Conservation (phyloP, 2,113 vertebrate species). For the Xenotilapia leptura region DNA sequence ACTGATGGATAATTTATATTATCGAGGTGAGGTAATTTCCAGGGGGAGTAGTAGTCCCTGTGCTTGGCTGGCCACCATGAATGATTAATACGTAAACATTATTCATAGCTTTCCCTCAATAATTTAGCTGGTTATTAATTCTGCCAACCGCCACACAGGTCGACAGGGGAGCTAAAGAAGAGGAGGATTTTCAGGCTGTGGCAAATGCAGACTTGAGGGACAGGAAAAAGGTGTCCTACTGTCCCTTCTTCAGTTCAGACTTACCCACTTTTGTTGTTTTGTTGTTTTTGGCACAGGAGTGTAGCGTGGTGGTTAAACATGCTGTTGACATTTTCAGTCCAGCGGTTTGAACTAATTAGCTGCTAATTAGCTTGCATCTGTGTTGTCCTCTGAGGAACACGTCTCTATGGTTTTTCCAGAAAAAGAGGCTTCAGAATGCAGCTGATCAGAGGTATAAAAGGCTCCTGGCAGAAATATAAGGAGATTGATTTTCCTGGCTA, state of each 20-base stretch:
- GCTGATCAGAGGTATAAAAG: conserved; percentile 4
- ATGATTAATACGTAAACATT: conserved; percentile 66
- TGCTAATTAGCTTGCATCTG: conserved; percentile 13
- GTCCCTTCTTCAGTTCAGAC: background rate
- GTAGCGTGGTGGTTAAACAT: conserved; percentile 1
- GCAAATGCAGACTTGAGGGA: background rate
- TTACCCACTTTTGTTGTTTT: background rate
- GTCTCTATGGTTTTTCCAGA: background rate
- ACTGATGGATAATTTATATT: conserved; percentile 58
- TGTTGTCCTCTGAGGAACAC: background rate
- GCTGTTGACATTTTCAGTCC: conserved; percentile 33
- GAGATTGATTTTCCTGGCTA: background rate
- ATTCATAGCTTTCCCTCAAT: conserved; percentile 56
- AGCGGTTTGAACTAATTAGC: conserved; percentile 20
- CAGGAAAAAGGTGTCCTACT: background rate
- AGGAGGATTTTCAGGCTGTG: background rate
- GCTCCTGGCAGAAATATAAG: background rate
- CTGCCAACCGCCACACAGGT: background rate
- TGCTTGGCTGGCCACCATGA: conserved; percentile 45
- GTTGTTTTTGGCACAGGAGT: background rate
- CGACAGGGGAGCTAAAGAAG: background rate
- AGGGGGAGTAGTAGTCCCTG: conserved; percentile 12
- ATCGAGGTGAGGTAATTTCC: conserved; percentile 50
- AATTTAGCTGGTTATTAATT: conserved; percentile 40
- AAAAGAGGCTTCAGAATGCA: background rate